Conservation (phyloP, 2,797 vertebrate genomes). For the Falco biarmicus region DNA sequence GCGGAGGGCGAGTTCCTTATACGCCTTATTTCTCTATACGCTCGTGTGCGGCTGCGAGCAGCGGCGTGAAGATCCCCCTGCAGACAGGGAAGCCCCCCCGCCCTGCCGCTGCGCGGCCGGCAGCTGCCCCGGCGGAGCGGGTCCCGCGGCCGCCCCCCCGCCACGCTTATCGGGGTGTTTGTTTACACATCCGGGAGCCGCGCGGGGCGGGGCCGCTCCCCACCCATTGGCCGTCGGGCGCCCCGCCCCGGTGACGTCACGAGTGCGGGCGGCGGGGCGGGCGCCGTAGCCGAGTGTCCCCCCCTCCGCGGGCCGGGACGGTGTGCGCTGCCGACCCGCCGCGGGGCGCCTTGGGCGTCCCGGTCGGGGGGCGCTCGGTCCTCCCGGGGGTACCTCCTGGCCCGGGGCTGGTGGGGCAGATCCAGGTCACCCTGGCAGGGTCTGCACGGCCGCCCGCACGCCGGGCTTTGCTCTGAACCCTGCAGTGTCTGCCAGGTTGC, state of each 20-base stretch:
- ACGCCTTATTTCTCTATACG: rapidly evolving
- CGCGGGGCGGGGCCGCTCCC: neutral
- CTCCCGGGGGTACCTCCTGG: too few relatives aligned
- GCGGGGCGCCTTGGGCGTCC: too few relatives aligned
- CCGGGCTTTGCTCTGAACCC: too few relatives aligned
- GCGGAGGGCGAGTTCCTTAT: neutral
- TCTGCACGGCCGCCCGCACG: too few relatives aligned
- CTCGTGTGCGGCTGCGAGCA: neutral
- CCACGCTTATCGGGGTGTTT: slow-evolving; percentile 75
- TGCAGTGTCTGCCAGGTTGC: rapidly evolving
- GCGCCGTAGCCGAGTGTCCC: neutral
- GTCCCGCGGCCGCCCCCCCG: neutral
- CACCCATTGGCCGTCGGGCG: neutral
- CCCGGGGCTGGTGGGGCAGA: too few relatives aligned
- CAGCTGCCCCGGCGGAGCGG: neutral
- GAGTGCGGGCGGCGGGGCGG: neutral
- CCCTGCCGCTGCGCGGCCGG: neutral
- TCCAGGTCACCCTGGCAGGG: too few relatives aligned
- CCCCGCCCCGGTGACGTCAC: slow-evolving; percentile 25
- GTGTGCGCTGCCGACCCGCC: too few relatives aligned
- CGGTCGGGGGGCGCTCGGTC: too few relatives aligned
- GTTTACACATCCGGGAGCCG: slow-evolving; percentile 88
- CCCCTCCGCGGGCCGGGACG: too few relatives aligned
- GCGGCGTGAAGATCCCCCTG: neutral
- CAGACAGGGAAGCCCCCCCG: neutral